Base-by-base conservation (phyloP, 2,113 vertebrate genomes). In the Heterocephalus glaber region DNA sequence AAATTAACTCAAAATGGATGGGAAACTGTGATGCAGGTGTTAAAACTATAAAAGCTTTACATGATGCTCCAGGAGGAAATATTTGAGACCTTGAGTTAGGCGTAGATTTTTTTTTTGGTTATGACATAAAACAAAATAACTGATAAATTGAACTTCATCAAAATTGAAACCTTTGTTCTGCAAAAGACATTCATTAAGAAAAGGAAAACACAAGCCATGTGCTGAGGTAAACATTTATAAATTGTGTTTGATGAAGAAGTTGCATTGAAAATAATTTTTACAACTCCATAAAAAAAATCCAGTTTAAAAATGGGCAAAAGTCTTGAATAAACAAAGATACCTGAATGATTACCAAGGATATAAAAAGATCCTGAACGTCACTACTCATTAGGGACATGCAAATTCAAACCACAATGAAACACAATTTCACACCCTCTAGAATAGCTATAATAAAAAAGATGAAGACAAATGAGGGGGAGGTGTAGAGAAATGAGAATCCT, bases 201-300 rank as follows among this genome's bases (percentile, higher is more conserved):
- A 94, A 82, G 30, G 2, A 77, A 76, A 92, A 65, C 44, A 38
- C 16, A 79, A 85, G 0, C 12, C 19, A n/a, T 10, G 77, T 30
- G 19, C 44, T 72, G 24, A n/a, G 28, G 87, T n/a, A 86, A 77
- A 44, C 72, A 44, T 44, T 63, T 86, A 26, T 24, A 41, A 61
- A 82, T 44, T 16, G 7, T 19, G 74, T 65, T 24, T 82, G 52
- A 52, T 76, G 74, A 92, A 87, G 41, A 70, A 60, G 20, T 82
- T 76, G 9, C 49, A 74, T 82, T 81, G 41, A 82, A 85, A 86
- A 66, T 38, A 81, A 52, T 82, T 95, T 52, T 61, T 83, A 88
- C 11, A 80, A 22, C 20, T 77, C n/a, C 22, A 13, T 81, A 81
- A 63, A 52, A 38, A 56, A 35, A 56, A 26, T 19, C 16, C 74